Evolutionary conservation across 92 coral and sea anemone species (phyloP), one percentile per base, ranked within the genome.

Genomic region (Epizoanthus illoricatus): DNA sequence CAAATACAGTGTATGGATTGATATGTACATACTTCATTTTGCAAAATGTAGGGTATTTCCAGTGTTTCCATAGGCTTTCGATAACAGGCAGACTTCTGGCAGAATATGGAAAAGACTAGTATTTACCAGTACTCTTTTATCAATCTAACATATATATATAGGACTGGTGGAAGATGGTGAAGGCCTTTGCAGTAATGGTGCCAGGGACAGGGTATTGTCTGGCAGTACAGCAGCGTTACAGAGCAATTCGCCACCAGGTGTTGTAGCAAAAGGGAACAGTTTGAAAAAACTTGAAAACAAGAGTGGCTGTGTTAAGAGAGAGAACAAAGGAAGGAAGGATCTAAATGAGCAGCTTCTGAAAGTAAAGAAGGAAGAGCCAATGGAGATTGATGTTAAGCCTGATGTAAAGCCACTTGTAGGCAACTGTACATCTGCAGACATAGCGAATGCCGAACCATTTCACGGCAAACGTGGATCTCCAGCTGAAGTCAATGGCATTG

Each of bases 321-420:
- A 45, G 55, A 41, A 52, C 56, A 71, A 43, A n/a, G 75, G 47
- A 71, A 2, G 56, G 56, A 71, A 12, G 17, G 42, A 65, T 6
- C 7, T 17, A 65, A 71, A 43, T 52, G 56, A 71, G 23, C 43
- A 43, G 19, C 12, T 47, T 28, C 4, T 65, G 5, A 45, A 71
- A 13, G 33, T 43, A 43, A 71, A 71, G 75, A 71, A 71, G 41
- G 75, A 71, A 18, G 75, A 18, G 58, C 75, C 15, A 71, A 71
- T 71, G 58, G 40, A 71, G 6, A 7, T 19, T 42, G 75, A 71
- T 18, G 21, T 55, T 19, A 71, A 71, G 59, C 75, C 75, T 17
- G 75, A 71, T 19, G 75, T 42, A 0, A 19, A 42, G 24, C n/a
- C 75, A 52, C 56, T 52, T 20, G 21, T 45, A 12, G 33, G 28